Percentiles rank a stretch among this genome's conserved stretches.
These are phyloP conservation scores for Laterallus jamaicensis DNA, from an alignment of 2,113 vertebrate genomes.

Conservation along the genomic window DNA sequence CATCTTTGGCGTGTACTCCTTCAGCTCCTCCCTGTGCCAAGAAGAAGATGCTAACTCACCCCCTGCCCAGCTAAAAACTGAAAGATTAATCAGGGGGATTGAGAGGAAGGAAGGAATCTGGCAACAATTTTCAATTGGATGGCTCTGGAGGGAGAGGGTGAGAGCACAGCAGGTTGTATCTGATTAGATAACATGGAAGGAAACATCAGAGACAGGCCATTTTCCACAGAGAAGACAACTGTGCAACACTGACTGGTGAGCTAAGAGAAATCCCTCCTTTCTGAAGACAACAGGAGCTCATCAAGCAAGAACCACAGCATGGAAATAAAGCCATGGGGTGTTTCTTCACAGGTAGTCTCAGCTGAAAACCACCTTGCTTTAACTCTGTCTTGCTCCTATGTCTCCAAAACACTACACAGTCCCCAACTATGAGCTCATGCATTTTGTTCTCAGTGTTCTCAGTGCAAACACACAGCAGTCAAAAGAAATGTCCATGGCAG, in stretches of 20 bases:
- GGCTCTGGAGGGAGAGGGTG: not conserved
- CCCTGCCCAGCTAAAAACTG: not conserved
- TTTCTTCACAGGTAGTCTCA: not conserved
- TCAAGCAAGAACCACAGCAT: not conserved
- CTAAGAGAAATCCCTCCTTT: not conserved
- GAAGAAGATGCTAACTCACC: not conserved
- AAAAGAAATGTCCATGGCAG: not conserved
- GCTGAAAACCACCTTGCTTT: not conserved
- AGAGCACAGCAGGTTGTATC: not conserved
- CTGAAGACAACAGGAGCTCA: not conserved
- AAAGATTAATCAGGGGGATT: not conserved
- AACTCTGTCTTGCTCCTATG: not conserved
- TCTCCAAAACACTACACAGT: not conserved
- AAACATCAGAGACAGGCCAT: not conserved
- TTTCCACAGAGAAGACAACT: not conserved
- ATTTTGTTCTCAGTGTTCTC: not conserved
- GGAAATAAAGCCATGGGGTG: not conserved
- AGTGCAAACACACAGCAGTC: not conserved
- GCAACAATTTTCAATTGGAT: not conserved
- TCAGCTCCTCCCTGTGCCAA: conserved; percentile 79
- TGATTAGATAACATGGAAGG: not conserved
- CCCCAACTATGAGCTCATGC: not conserved
- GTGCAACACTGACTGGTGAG: not conserved
- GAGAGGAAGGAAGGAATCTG: not conserved
- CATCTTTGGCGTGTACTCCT: conserved; percentile 75